Base-by-base conservation (phyloP, 2,888 invertebrate genomes). In the Perithous albicinctus region DNA sequence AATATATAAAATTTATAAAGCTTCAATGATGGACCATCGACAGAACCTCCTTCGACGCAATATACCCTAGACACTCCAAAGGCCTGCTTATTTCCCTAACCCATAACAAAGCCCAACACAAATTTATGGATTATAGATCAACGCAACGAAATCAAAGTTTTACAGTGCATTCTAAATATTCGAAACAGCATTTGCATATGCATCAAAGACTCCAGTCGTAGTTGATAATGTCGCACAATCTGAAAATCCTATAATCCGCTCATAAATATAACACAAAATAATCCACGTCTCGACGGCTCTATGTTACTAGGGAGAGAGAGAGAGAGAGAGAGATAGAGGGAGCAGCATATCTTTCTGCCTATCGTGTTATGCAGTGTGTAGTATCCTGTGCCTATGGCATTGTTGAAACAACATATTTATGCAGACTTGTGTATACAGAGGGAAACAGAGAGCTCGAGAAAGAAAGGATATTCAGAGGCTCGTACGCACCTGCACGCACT, bases 401-500 rank as follows among this genome's bases (percentile, higher is more conserved):
- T 76, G 69, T 63, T 70, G 41, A 54, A 54, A 61, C 41, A 69
- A 69, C 48, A 63, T 56, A 64, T 78, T 64, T 64, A 64, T 56
- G 35, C 67, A 76, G 70, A 54, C 41, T 70, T 32, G 59, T 77
- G 61, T 54, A 35, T 23, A 48, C 46, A 66, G 46, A 66, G 32
- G 35, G 4, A 46, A 59, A 54, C 56, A 29, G 41, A 29, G 41
- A 63, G 26, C 4, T 0, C 5, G 35, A 32, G 23, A 67, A 15
- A 35, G 56, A 75, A 46, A 29, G 51, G 10, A 63, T 32, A 29
- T 56, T 18, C 41, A 32, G n/a, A n/a, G 12, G 72, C 61, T 66
- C 26, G 43, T 12, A 56, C 56, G 48, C 78, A 78, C 81, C 81
- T 78, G 74, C 67, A 64, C 63, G 77, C 61, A 67, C 72, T 72